Conservation (phyloP, 2,888 invertebrate genomes). For the Conus canariensis region DNA sequence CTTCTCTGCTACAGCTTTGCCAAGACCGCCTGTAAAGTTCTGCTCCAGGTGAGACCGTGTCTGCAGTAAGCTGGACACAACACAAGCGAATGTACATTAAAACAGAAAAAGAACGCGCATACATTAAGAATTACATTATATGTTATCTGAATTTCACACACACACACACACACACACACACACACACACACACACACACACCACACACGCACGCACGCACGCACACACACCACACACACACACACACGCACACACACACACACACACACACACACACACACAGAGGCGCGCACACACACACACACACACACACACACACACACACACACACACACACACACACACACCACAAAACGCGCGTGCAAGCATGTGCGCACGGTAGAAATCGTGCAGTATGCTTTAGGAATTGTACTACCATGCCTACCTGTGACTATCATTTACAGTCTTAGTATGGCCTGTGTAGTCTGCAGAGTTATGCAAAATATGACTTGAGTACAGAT, state of each 20-base stretch:
- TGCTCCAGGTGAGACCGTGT: conserved; percentile 85
- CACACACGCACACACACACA: background rate
- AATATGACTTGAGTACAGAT: too few relatives aligned
- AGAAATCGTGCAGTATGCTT: background rate
- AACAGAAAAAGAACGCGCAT: too few relatives aligned
- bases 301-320: background rate
- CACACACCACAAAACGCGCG: background rate
- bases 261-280: background rate
- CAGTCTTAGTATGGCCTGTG: too few relatives aligned
- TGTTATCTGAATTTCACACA: background rate
- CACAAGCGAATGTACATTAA: too few relatives aligned
- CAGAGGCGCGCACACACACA: background rate
- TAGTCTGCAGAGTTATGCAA: too few relatives aligned
- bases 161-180: background rate
- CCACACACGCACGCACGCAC: background rate
- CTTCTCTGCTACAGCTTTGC: conserved; percentile 95
- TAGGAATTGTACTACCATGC: too few relatives aligned
- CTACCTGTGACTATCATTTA: too few relatives aligned
- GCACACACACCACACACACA: background rate
- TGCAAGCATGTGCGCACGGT: background rate
- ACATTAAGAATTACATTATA: too few relatives aligned
- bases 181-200: background rate
- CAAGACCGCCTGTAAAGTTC: conserved; percentile 97
- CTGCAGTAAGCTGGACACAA: too few relatives aligned
- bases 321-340: background rate